phyloP scores from a whole-genome alignment of 64 coral and sea anemone species.

The Montipora sp. region DNA sequence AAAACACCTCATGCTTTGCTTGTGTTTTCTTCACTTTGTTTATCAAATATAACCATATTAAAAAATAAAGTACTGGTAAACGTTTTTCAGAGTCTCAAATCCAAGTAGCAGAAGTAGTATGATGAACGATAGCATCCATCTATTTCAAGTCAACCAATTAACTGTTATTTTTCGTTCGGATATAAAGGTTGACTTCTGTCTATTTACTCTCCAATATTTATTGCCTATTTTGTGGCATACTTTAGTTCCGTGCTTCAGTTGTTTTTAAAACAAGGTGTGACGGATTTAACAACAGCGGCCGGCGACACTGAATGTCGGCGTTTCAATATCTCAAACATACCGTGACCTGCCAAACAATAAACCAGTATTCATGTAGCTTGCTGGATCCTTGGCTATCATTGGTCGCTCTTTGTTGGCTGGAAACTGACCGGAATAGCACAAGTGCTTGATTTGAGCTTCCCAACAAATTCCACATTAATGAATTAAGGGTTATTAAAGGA shows the following conservation, averaged over 20 bases:
- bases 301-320: conserved; percentile 8
- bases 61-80: not conserved
- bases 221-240: conserved; percentile 12
- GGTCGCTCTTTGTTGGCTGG: not conserved
- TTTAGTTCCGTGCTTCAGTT: conserved; percentile 30
- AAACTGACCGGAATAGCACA: not conserved
- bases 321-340: conserved; percentile 29
- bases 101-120: no score
- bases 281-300: conserved; percentile 11
- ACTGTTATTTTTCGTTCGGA: not conserved
- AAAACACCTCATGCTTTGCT: no score
- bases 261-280: conserved; percentile 16
- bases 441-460: not conserved
- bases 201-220: not conserved
- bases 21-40: no score
- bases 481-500: not conserved
- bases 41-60: not conserved
- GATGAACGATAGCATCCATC: no score
- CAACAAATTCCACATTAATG: not conserved
- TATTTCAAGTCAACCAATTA: no score
- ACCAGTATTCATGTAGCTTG: conserved; percentile 10
- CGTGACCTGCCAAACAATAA: conserved; percentile 29
- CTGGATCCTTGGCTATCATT: not conserved
- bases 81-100: no score
- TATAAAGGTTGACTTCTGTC: no score